Percentiles rank a stretch among this genome's conserved stretches.
Conservation (phyloP, 2,113 vertebrate genomes). For the Pogonocichla stellata region DNA sequence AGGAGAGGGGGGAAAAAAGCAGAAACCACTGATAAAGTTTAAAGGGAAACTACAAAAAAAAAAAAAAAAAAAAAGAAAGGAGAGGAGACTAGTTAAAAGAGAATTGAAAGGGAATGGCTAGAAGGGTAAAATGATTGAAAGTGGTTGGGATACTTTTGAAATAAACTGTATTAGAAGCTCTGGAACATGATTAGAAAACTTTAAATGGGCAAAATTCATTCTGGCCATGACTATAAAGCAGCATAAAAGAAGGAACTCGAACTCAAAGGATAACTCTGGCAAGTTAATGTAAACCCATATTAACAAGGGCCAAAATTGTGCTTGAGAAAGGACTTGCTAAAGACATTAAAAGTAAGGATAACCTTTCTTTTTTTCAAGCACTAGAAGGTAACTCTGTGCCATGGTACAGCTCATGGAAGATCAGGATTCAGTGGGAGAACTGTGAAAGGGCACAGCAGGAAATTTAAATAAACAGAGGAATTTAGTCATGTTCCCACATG, state of each 20-base stretch:
- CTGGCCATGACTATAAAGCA: not conserved
- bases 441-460: not conserved
- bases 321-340: not conserved
- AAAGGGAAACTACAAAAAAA: not conserved
- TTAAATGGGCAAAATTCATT: constrained; percentile 22
- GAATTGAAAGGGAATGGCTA: not conserved
- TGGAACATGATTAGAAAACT: not conserved
- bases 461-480: constrained; percentile 34
- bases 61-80: not conserved
- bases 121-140: constrained; percentile 3
- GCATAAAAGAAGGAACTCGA: not conserved
- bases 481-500: not conserved
- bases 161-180: not conserved
- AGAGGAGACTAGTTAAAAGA: not conserved
- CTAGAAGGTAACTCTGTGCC: not conserved
- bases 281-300: not conserved
- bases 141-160: not conserved
- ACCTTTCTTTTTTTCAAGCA: not conserved
- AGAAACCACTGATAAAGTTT: not conserved
- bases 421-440: not conserved
- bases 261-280: not conserved
- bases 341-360: not conserved
- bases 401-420: not conserved
- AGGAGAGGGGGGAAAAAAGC: not conserved
- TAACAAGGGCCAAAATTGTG: not conserved